Percentiles rank a stretch among this genome's conserved stretches.
phyloP scores from a whole-genome alignment of 2,797 vertebrate species.

The Cossypha niveicapilla region DNA sequence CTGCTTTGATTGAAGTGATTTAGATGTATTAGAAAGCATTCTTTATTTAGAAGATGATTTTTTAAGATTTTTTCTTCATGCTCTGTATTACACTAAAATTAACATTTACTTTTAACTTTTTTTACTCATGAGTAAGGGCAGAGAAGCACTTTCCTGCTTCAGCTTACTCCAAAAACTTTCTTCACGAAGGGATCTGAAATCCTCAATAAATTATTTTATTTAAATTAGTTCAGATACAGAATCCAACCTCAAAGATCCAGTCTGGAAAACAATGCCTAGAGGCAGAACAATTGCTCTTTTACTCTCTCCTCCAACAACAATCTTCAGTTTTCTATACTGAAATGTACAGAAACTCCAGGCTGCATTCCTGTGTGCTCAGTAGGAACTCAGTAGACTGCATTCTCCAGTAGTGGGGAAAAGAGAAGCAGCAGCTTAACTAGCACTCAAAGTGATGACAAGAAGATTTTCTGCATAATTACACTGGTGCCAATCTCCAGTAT shows the following conservation, averaged over 20 bases:
- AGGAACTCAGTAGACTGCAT: neutral
- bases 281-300: neutral
- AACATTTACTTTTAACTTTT: neutral
- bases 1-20: neutral
- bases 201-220: neutral
- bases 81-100: neutral
- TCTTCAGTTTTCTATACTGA: neutral
- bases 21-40: neutral
- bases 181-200: neutral
- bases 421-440: neutral
- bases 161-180: neutral
- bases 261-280: neutral
- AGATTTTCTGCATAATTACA: neutral
- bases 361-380: neutral
- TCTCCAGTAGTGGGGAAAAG: neutral
- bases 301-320: neutral
- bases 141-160: neutral
- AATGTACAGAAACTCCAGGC: neutral
- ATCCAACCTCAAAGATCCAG: neutral
- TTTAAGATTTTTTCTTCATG: neutral
- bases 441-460: neutral
- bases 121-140: neutral
- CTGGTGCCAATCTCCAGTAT: neutral
- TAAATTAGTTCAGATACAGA: neutral
- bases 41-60: neutral